Evolutionary conservation across 2,113 vertebrate species (phyloP).

Genomic region (Leptocoma aspasia): DNA sequence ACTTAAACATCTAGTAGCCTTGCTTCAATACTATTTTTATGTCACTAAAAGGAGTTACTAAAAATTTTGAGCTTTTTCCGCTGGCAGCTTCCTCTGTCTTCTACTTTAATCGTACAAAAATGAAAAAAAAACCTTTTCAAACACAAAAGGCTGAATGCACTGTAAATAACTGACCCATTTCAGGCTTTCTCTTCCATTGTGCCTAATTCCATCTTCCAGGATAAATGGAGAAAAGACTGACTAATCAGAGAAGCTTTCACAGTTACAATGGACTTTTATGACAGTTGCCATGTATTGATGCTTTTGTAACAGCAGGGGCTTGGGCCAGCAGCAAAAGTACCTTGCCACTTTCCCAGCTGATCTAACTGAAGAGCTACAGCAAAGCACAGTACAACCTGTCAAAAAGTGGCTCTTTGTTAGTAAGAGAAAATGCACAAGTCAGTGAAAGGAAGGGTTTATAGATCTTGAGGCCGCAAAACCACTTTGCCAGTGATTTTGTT

Average conservation of each 20-base stretch:
- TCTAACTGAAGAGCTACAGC: neutral
- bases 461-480: neutral
- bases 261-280: neutral
- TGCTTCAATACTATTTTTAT: neutral
- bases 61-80: neutral
- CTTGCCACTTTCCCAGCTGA: neutral
- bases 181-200: neutral
- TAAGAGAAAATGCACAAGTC: neutral
- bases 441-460: neutral
- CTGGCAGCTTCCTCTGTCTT: neutral
- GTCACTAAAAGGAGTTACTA: neutral
- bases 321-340: neutral
- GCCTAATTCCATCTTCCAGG: neutral
- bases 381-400: neutral
- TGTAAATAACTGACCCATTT: constrained; percentile 45
- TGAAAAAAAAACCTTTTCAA: constrained; percentile 2
- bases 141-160: neutral
- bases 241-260: constrained; percentile 30
- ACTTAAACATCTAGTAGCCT: neutral
- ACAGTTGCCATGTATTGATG: neutral
- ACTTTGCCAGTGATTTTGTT: neutral
- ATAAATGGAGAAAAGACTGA: constrained; percentile 1
- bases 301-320: neutral
- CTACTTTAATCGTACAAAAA: constrained; percentile 11
- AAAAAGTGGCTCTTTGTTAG: neutral